Evolutionary conservation across 2,888 invertebrate genomes (phyloP), one percentile per base, ranked within the genome.

Genomic region (Papilio gigon): DNA sequence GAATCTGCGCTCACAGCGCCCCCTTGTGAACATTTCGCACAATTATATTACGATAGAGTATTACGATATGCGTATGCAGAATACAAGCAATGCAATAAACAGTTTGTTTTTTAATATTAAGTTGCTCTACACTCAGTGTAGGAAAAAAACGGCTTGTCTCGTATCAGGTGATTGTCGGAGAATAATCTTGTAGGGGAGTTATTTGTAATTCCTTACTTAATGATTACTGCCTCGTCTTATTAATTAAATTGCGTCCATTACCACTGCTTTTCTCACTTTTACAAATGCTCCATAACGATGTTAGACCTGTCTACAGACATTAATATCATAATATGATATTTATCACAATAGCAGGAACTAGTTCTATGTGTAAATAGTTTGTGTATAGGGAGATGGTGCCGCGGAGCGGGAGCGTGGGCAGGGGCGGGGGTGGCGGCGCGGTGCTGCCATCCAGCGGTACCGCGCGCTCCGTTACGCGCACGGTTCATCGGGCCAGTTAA

Each of bases 401-500:
- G 60, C n/a, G 14, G 59, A 33, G n/a, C 42, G 14, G n/a, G 40
- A 25, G 33, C 47, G 61, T 9, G 17, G 6, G 35, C 20, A 2
- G 14, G 37, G 17, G 65, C 40, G 40, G 35, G 35, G 9, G 20
- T 17, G 3, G 2, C 44, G 20, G 42, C 27, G 17, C 40, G 2
- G 60, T 22, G 20, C 37, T 73, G 72, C 73, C 75, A 61, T 50
- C 61, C 75, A 61, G 60, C 61, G 67, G 50, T 61, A 67, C 60
- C 20, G 30, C 14, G 71, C 71, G 73, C 71, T 56, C 60, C 71
- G 60, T 68, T 70, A 71, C 72, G 70, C 70, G 71, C 72, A 67
- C 72, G 75, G 73, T 76, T 76, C 76, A 76, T 76, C 72, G 72
- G 71, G 72, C 71, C 70, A 72, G 56, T 72, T 73, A 73, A 75